These are phyloP conservation scores for Apeltes quadracus DNA, from an alignment of 2,113 vertebrate genomes.

Conservation along the genomic window DNA sequence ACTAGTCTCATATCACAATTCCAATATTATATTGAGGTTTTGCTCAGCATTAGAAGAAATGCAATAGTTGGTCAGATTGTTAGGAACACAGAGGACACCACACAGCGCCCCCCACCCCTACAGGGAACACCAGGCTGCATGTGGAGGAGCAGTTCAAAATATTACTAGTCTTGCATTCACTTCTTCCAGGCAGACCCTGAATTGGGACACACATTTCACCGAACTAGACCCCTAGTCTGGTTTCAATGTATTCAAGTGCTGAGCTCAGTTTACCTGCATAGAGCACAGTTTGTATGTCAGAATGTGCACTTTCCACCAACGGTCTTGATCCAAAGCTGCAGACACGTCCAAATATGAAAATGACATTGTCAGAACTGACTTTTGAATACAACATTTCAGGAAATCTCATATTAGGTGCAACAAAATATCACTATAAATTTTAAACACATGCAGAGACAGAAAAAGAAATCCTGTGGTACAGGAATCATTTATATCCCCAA, in stretches of 20 bases:
- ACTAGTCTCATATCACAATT: not conserved
- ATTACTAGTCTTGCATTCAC: not conserved
- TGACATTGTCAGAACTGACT: not conserved
- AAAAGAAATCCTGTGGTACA: not conserved
- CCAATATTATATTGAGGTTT: not conserved
- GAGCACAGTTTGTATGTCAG: constrained; percentile 6
- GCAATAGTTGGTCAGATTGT: not conserved
- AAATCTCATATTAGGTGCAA: constrained; percentile 18
- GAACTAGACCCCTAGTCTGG: too few relatives aligned
- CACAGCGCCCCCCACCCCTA: not conserved
- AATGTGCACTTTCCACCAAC: not conserved
- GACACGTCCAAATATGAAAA: constrained; percentile 13
- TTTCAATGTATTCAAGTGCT: not conserved
- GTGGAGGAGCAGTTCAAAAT: not conserved
- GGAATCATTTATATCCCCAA: constrained; percentile 23
- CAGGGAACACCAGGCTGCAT: not conserved
- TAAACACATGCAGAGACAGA: constrained; percentile 23
- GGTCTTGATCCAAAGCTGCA: not conserved
- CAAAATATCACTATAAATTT: constrained; percentile 7
- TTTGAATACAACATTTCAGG: constrained; percentile 13
- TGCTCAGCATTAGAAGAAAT: not conserved
- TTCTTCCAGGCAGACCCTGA: not conserved
- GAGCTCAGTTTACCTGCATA: not conserved
- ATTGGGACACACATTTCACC: not conserved
- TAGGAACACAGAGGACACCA: not conserved